Evolutionary conservation across 2,888 invertebrate genomes (phyloP), one percentile per base, ranked within the genome.

Genomic region (Chelonus formosanus): DNA sequence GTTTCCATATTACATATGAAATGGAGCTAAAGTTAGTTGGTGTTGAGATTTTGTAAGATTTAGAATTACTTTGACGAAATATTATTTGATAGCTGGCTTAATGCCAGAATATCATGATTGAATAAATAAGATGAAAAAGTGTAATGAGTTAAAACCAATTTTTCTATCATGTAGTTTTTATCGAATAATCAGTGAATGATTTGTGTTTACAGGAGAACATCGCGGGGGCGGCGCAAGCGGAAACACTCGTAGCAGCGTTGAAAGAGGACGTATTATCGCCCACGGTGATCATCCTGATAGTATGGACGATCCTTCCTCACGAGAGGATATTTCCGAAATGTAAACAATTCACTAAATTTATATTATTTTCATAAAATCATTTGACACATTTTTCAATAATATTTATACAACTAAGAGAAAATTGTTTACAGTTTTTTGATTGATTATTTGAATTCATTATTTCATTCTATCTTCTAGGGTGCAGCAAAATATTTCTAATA

Each of bases 401-500:
- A 20, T 20, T 20, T 20, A 20, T 20, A 20, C 20, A 20, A 20
- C 20, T 20, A 2, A 20, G 43, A 50, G 5, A 20, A 35, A 48
- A 65, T 44, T 55, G 10, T 56, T 57, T 65, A 35, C 32, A 44
- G 53, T 63, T 65, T 32, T 5, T 40, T 57, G 43, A 40, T 67
- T 20, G 48, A 45, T 68, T 36, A 34, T 54, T 65, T 45, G 35
- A 32, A n/a, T 56, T 67, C 55, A 5, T 67, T 61, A 56, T 36
- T 60, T 59, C 56, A 34, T 62, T 47, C 63, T 59, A 8, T 57
- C 56, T 68, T 68, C 54, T 63, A 84, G 84, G 83, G 81, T 84
- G 78, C 82, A 83, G 76, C 83, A 84, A 79, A 83, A 83, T 78
- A 79, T 84, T 79, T 80, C 84, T 78, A 82, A 78, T 79, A 84